phyloP scores from a whole-genome alignment of 2,113 vertebrate genomes.

The Ceyx melanurus region DNA sequence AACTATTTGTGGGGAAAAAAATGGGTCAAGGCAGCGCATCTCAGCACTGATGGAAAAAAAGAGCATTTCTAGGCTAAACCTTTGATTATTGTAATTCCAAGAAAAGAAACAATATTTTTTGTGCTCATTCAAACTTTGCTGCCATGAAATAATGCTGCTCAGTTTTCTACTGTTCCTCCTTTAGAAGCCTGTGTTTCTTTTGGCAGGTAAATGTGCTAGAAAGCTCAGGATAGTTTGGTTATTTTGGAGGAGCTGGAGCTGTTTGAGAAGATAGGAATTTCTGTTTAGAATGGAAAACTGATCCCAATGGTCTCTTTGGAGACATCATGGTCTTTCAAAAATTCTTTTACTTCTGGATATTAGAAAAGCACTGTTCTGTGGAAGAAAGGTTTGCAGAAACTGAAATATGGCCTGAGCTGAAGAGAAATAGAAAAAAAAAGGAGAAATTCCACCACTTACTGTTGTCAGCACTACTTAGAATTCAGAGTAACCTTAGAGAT shows the following conservation, averaged over 20 bases:
- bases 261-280: slow-evolving; percentile 25
- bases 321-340: slow-evolving; percentile 28
- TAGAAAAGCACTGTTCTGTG: not conserved
- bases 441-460: not conserved
- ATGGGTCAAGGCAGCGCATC: not conserved
- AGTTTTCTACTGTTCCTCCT: not conserved
- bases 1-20: not conserved
- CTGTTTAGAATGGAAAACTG: slow-evolving; percentile 31
- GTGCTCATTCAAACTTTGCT: not conserved
- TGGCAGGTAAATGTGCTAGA: not conserved
- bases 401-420: not conserved
- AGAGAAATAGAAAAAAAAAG: too few relatives aligned
- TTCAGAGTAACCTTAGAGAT: not conserved
- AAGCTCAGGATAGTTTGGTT: slow-evolving; percentile 37
- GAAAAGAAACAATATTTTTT: not conserved
- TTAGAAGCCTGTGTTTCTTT: slow-evolving; percentile 21
- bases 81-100: not conserved
- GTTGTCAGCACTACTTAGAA: not conserved
- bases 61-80: not conserved
- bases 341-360: not conserved
- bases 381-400: not conserved
- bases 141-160: not conserved
- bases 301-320: slow-evolving; percentile 43
- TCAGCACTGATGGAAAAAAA: not conserved
- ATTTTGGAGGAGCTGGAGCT: slow-evolving; percentile 43